Evolutionary conservation across 1,140 invertebrate species (phyloP), one percentile per base, ranked within the genome.

Genomic region (Acromyrmex echinatior): DNA sequence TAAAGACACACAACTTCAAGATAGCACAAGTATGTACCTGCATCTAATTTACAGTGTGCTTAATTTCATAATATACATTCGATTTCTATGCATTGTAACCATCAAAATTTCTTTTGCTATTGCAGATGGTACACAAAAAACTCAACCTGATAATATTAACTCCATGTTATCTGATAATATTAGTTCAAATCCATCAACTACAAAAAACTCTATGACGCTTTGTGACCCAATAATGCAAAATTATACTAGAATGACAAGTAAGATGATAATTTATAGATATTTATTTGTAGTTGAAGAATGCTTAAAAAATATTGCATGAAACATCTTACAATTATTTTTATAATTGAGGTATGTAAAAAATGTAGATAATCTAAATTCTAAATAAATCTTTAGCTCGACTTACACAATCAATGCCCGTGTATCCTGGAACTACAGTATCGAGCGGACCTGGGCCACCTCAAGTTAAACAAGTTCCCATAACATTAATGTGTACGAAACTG

Each of bases 401-500:
- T 80, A 87, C 87, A 84, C 73, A 90, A 45, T 25, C 66, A n/a
- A 86, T 92, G 79, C 56, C 63, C 49, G 31, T 92, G 7, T 86
- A 82, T 89, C 70, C 89, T 71, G 74, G 82, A 58, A 91, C 80
- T 9, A 88, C 87, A 35, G 89, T 90, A 25, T 94, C 93, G 0
- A 93, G 92, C 63, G 94, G 94, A 16, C 92, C 93, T 53, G 93
- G 92, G 5, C 94, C 93, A 76, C 88, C 92, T 63, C 91, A 86
- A 25, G 58, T 90, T 39, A 89, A 76, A 66, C 74, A 85, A 45
- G 51, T 86, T 12, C 53, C 86, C 31, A 56, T 90, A 70, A 86
- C 71, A 18, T 81, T 92, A 80, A 90, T 91, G 62, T 92, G 78
- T 70, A 93, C 94, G 45, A 94, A 93, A 86, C 86, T 92, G 82